Base-by-base conservation (phyloP, 1,140 invertebrate species). In the Papilio polyxenes region DNA sequence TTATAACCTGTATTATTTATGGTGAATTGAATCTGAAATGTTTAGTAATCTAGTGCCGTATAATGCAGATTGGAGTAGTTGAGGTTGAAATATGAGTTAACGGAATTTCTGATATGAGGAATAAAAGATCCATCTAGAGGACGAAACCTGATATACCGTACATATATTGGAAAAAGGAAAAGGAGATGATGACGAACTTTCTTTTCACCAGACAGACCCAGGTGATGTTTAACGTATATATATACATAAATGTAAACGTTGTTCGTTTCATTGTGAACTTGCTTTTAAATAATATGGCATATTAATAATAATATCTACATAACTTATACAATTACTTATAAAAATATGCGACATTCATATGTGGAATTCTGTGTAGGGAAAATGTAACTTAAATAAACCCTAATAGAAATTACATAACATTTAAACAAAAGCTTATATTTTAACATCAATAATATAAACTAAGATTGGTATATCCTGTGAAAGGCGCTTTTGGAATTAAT, bases 241-340 rank as follows among this genome's bases (percentile, higher is more conserved):
- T n/a, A 31, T 31, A 31, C 2, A 2, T 31, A 31, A 31, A 31
- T 31, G 23, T 31, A 31, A 31, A 31, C 23, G 23, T 44, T n/a
- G 6, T 59, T 59, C 15, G 5, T 59, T 59, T 59, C 15, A 59
- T 59, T 59, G 17, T 59, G 17, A 59, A 59, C 13, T 53, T 15
- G n/a, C 7, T 53, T 17, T 53, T 17, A 53, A 56, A 59, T 8
- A 59, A 3, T 59, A 8, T 59, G n/a, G 8, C 56, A 8, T 17
- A 59, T 59, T 17, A 53, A n/a, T n/a, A n/a, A 20, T 20, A 7
- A 59, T 59, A 59, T 59, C 56, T 59, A 8, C 56, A 59, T 59
- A 59, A n/a, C 56, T 59, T 59, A 59, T 59, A 59, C 56, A 59
- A 59, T 59, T 20, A 20, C 56, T 59, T 59, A 59, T 59, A 59